phyloP scores from a whole-genome alignment of 64 coral and sea anemone species.

The Montipora capricornis region DNA sequence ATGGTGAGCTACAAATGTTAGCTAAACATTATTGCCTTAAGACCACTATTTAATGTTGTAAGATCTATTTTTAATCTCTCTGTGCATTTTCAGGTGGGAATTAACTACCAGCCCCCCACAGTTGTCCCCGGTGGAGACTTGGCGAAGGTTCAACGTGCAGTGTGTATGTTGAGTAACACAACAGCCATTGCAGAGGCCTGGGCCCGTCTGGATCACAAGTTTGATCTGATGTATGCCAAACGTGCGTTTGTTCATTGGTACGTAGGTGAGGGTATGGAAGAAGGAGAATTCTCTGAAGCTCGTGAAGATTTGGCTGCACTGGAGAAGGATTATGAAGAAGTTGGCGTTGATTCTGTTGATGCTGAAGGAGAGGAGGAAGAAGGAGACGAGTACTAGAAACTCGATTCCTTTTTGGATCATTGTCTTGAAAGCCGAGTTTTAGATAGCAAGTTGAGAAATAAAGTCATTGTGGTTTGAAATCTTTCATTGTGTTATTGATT shows the following conservation, averaged over 20 bases:
- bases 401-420: neutral
- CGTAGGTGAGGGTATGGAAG: neutral
- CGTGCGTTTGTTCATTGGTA: neutral
- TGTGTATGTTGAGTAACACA: neutral
- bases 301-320: conserved; percentile 10
- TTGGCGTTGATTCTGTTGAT: conserved; percentile 1
- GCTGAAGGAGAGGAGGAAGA: conserved; percentile 1
- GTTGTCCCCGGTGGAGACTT: neutral
- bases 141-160: neutral
- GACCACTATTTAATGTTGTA: no score
- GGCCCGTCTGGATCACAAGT: neutral
- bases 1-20: no score
- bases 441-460: neutral
- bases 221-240: neutral
- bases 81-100: neutral
- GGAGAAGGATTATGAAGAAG: conserved; percentile 14
- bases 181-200: neutral
- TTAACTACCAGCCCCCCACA: neutral
- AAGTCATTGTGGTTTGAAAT: neutral
- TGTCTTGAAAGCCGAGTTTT: neutral
- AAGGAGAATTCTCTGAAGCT: conserved; percentile 1
- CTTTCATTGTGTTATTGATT: neutral
- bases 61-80: no score
- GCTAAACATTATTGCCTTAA: no score
- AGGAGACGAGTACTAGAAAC: neutral